A percentile compares a stretch with the other conserved stretches of the same genome.
Conservation (phyloP, 2,797 vertebrate genomes). For the Phyllotis vaccarum region DNA sequence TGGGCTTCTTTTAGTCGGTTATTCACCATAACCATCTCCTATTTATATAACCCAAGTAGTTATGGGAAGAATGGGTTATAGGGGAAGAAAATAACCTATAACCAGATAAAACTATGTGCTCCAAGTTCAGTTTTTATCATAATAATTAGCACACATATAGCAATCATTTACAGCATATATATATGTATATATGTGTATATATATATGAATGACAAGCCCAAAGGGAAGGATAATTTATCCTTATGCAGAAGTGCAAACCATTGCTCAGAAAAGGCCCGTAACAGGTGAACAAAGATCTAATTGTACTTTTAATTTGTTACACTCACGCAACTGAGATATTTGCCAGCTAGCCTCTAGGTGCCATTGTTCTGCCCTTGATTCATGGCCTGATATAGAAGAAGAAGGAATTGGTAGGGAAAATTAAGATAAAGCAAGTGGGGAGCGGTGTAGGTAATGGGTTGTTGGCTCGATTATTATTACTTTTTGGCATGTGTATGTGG, state of each 20-base stretch:
- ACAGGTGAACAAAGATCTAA: conserved; percentile 7
- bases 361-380: conserved; percentile 26
- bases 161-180: conserved; percentile 11
- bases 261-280: conserved; percentile 41
- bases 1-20: background rate
- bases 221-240: conserved; percentile 38
- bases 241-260: conserved; percentile 39
- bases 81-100: conserved; percentile 35
- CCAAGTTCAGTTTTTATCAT: conserved; percentile 22
- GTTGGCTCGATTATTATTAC: background rate
- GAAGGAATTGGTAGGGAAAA: conserved; percentile 12
- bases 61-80: background rate
- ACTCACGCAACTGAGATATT: background rate
- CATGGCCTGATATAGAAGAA: conserved; percentile 36
- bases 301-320: background rate
- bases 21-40: background rate
- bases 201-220: conserved; percentile 2
- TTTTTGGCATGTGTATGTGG: background rate
- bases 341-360: background rate
- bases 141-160: conserved; percentile 49
- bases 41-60: conserved; percentile 32
- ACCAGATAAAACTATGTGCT: background rate
- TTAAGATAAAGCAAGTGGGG: background rate
- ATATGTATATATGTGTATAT: conserved; percentile 1
- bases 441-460: background rate